phyloP scores from a whole-genome alignment of 2,888 invertebrate species.

The Rhaphigaster nebulosa region DNA sequence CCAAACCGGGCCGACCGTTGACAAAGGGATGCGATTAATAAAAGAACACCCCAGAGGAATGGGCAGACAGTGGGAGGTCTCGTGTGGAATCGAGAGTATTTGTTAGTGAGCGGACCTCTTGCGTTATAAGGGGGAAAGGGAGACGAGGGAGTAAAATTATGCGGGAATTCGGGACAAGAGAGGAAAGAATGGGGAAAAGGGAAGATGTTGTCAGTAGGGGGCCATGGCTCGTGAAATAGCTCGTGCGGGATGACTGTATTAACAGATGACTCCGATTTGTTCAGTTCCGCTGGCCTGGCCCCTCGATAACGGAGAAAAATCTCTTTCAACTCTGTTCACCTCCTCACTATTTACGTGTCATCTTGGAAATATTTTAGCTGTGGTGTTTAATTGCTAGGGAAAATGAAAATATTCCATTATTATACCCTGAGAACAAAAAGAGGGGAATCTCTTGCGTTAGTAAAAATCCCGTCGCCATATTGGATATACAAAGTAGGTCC shows the following conservation, averaged over 20 bases:
- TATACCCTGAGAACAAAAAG: too few relatives aligned
- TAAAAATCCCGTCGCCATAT: too few relatives aligned
- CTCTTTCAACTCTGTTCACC: not conserved
- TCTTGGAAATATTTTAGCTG: too few relatives aligned
- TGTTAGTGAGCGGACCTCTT: not conserved
- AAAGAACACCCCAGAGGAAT: not conserved
- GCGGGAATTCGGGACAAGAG: not conserved
- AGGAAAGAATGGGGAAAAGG: not conserved
- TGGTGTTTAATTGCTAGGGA: too few relatives aligned
- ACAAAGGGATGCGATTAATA: not conserved
- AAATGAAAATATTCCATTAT: too few relatives aligned
- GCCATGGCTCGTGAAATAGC: constrained; percentile 14
- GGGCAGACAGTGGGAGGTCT: not conserved
- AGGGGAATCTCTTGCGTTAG: too few relatives aligned
- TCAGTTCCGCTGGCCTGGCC: constrained; percentile 13
- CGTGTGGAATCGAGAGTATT: not conserved
- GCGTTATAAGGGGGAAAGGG: not conserved
- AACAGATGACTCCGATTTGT: constrained; percentile 34
- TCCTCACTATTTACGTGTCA: not conserved
- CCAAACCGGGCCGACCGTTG: not conserved
- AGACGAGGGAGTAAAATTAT: not conserved
- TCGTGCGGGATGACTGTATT: constrained; percentile 10
- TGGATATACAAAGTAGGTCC: too few relatives aligned
- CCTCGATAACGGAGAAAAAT: not conserved
- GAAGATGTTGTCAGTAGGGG: not conserved